Evolutionary conservation across 2,888 invertebrate species (phyloP).

Genomic region (Dryocosmus kuriphilus): DNA sequence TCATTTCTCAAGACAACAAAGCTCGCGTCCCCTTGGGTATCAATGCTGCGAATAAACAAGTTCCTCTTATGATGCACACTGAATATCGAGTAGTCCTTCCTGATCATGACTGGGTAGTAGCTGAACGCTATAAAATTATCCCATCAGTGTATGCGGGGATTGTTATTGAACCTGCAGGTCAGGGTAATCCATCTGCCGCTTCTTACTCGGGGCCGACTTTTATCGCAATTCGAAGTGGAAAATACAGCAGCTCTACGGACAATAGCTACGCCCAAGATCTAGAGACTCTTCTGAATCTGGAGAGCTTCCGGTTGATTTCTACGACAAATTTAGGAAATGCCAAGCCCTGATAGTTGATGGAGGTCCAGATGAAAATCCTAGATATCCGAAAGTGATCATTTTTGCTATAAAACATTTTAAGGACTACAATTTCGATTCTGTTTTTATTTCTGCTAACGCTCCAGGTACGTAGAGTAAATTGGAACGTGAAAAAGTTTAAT

Average conservation of each 20-base stretch:
- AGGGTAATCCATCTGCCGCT: neutral
- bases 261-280: neutral
- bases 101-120: too few relatives aligned
- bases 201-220: neutral
- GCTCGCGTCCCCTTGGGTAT: slow-evolving; percentile 69
- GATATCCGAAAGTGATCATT: too few relatives aligned
- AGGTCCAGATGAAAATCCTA: too few relatives aligned
- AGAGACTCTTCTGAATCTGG: neutral
- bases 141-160: too few relatives aligned
- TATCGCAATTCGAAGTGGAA: neutral
- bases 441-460: too few relatives aligned
- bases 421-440: too few relatives aligned
- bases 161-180: too few relatives aligned
- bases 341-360: too few relatives aligned
- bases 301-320: neutral
- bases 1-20: slow-evolving; percentile 55
- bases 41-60: slow-evolving; percentile 73
- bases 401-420: too few relatives aligned
- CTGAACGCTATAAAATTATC: too few relatives aligned
- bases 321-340: neutral
- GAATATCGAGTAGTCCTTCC: slow-evolving; percentile 64
- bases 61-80: slow-evolving; percentile 66
- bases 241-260: slow-evolving; percentile 13
- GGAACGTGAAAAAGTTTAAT: too few relatives aligned
- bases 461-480: too few relatives aligned